A percentile compares a stretch with the other conserved stretches of the same genome.
phyloP scores from a whole-genome alignment of 2,113 vertebrate species.

The Myrmecobius fasciatus region DNA sequence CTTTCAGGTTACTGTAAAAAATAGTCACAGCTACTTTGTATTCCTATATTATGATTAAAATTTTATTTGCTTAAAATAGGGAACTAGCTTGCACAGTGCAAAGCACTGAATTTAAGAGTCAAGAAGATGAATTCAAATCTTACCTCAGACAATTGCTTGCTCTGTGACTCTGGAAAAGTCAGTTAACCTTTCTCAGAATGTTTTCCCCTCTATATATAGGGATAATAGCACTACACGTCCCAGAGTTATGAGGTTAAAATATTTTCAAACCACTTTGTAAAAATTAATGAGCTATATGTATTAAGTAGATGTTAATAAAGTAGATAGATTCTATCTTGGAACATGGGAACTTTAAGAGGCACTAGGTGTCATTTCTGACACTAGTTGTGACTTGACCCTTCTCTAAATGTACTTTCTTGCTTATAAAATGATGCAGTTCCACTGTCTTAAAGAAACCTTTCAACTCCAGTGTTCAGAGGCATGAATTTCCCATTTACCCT shows the following conservation, averaged over 20 bases:
- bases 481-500: neutral
- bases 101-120: neutral
- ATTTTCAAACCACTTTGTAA: neutral
- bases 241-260: neutral
- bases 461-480: neutral
- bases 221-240: neutral
- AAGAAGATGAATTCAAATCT: neutral
- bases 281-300: neutral
- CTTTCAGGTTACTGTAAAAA: neutral
- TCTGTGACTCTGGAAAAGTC: neutral
- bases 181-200: neutral
- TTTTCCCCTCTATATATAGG: neutral
- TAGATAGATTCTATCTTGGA: neutral
- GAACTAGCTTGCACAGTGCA: neutral
- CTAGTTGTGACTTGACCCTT: neutral
- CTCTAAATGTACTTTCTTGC: neutral
- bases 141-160: neutral
- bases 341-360: neutral
- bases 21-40: constrained; percentile 8
- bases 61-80: neutral
- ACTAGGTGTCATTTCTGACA: neutral
- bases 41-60: constrained; percentile 1
- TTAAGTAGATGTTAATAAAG: too few species aligned
- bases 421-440: neutral
- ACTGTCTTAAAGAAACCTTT: neutral